Evolutionary conservation across 2,113 vertebrate species (phyloP), one percentile per base, ranked within the genome.

Genomic region (Boulengeromyrus knoepffleri): DNA sequence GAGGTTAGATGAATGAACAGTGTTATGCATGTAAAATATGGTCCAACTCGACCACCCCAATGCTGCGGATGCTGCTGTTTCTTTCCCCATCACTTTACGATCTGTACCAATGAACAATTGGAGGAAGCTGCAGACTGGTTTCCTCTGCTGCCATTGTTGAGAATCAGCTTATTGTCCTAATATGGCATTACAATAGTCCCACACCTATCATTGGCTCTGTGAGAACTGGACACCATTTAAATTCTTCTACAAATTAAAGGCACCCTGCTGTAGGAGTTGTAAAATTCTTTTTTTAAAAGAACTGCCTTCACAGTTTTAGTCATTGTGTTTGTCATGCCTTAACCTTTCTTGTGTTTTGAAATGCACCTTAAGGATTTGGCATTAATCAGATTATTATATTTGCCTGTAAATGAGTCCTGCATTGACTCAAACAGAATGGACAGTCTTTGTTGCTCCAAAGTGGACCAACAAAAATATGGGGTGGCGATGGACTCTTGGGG

Each of bases 391-490:
- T 47, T 45, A 85, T 47, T 24, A 85, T 42, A 86, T 42, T 39
- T 52, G 49, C n/a, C 50, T 87, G 86, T 87, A 50, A 39, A 56
- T 36, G 36, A 58, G 80, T 87, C 89, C 89, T 90, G 87, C 36
- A 91, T 85, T 90, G 91, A 87, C 87, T 92, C 87, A 86, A 89
- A 89, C 90, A 50, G 46, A 53, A 47, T 27, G 80, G 86, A 87
- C 70, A 42, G 52, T 85, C 42, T 56, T 45, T 89, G 47, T 83
- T 84, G 49, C 31, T 52, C 21, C 9, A 5, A 42, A 62, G 77
- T 46, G 27, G 62, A 3, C 36, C 31, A 58, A 10, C 24, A 50
- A 21, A 84, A 89, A 27, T n/a, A 5, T 24, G 45, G 88, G 31
- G 19, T 89, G 13, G 62, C 36, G 15, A 27, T 62, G 42, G 88